Evolutionary conservation across 2,113 vertebrate species (phyloP), one percentile per base, ranked within the genome.

Genomic region (Gymnorhina tibicen): DNA sequence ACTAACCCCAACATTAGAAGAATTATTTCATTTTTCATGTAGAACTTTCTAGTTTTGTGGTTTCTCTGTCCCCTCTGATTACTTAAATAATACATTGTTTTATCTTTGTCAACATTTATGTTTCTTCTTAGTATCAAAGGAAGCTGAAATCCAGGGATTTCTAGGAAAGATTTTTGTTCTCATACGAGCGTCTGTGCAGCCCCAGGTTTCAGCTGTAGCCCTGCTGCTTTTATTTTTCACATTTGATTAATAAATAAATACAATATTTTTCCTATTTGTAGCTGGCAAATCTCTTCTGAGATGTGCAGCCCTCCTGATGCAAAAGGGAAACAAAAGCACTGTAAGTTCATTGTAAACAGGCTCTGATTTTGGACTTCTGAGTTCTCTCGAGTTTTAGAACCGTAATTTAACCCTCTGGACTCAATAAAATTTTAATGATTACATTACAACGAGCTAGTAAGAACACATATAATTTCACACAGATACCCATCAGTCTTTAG

Each of bases 211-310:
- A 72, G 60, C 59, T 63, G 64, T 10, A 75, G 46, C 46, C 39
- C 17, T 66, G 77, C 63, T 85, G 70, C 37, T 94, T 96, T 91
- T 86, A 64, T 81, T 95, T 91, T 68, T 75, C 73, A 85, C 62
- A 73, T 83, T 92, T 93, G 62, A 95, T 87, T 91, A 94, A 87
- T 81, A 85, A 91, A 92, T 93, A 93, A 92, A 78, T 39, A 89
- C 11, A 10, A 30, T 85, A n/a, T 64, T 84, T 63, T 85, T 42
- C 39, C 27, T 91, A 14, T 82, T 52, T 94, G 47, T 53, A 62
- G 82, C 2, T 76, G 78, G 62, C 3, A 86, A 80, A 87, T 72
- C 41, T 89, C 82, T 83, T 79, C 85, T 89, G 80, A 83, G 89
- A 94, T 59, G 22, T 68, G 39, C 35, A 92, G 44, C 19, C 68